A percentile compares a stretch with the other conserved stretches of the same genome.
Conservation (phyloP, 2,113 vertebrate genomes). For the Malurus cyaneus region DNA sequence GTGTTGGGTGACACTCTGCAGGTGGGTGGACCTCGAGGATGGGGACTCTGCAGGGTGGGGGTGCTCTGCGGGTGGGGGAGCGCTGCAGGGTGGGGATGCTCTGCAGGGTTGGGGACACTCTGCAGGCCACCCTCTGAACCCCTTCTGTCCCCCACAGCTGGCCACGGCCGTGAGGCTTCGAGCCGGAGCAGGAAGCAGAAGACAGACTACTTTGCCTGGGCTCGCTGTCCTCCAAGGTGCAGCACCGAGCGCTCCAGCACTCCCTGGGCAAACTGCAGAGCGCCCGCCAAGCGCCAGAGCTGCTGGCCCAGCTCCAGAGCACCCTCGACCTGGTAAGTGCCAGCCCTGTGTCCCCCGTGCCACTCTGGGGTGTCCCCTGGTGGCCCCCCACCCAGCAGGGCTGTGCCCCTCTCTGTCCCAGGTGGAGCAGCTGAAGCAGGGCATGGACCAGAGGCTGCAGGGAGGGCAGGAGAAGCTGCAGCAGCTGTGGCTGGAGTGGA, state of each 20-base stretch:
- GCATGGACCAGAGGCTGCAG: slow-evolving; percentile 60
- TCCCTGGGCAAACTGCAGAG: slow-evolving; percentile 82
- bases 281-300: slow-evolving; percentile 74
- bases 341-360: accelerated
- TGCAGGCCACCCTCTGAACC: not conserved
- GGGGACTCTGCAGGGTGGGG: not conserved
- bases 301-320: slow-evolving; percentile 81
- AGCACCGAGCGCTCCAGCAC: slow-evolving; percentile 84
- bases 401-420: not conserved
- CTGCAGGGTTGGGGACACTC: not conserved
- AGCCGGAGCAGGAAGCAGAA: slow-evolving; percentile 55
- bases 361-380: accelerated
- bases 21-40: too few relatives aligned
- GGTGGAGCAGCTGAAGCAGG: slow-evolving; percentile 71
- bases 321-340: slow-evolving; percentile 84
- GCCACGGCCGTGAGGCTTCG: slow-evolving; percentile 63
- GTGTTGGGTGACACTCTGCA: too few relatives aligned
- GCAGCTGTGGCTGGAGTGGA: slow-evolving; percentile 84
- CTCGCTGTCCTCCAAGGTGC: slow-evolving; percentile 85
- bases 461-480: slow-evolving; percentile 79
- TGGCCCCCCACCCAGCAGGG: accelerated
- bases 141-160: slow-evolving; percentile 50
- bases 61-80: not conserved
- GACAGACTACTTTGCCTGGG: slow-evolving; percentile 89
- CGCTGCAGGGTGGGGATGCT: accelerated